Evolutionary conservation across 2,888 invertebrate genomes (phyloP).

Genomic region (Epirrita christyi): DNA sequence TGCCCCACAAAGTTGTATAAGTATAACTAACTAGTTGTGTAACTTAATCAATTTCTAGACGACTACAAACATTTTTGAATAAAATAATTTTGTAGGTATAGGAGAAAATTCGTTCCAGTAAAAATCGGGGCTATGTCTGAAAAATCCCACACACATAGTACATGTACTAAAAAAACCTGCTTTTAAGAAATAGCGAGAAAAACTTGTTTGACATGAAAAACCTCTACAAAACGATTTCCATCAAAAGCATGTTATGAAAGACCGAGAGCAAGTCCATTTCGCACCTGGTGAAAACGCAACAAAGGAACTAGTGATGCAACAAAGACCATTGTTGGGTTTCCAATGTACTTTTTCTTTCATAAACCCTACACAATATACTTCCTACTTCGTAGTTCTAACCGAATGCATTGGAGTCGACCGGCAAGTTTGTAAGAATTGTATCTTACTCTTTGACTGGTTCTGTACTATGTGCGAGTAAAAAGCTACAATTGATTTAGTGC

Average conservation of each 20-base stretch:
- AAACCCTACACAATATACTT: slow-evolving; percentile 39
- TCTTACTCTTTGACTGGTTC: slow-evolving; percentile 19
- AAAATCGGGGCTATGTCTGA: too few species aligned
- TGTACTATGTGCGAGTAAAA: background rate
- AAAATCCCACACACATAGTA: too few species aligned
- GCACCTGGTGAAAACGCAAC: slow-evolving; percentile 36
- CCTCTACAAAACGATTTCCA: too few species aligned
- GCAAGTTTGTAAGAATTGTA: slow-evolving; percentile 35
- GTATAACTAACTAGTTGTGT: too few species aligned
- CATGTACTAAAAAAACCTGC: too few species aligned
- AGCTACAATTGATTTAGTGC: slow-evolving; percentile 7
- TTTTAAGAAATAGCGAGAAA: too few species aligned
- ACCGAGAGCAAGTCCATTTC: background rate
- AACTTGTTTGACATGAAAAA: too few species aligned
- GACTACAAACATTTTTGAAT: too few species aligned
- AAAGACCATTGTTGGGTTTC: slow-evolving; percentile 56
- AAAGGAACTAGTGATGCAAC: slow-evolving; percentile 49
- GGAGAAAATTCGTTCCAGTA: too few species aligned
- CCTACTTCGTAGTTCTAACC: slow-evolving; percentile 31
- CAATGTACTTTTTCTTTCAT: slow-evolving; percentile 46
- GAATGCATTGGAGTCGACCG: slow-evolving; percentile 43
- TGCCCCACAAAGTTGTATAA: too few species aligned
- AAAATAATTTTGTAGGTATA: too few species aligned
- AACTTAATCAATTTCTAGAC: too few species aligned
- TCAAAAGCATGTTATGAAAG: background rate